Base-by-base conservation (phyloP, 2,797 vertebrate genomes). In the Dicrostonyx torquatus region DNA sequence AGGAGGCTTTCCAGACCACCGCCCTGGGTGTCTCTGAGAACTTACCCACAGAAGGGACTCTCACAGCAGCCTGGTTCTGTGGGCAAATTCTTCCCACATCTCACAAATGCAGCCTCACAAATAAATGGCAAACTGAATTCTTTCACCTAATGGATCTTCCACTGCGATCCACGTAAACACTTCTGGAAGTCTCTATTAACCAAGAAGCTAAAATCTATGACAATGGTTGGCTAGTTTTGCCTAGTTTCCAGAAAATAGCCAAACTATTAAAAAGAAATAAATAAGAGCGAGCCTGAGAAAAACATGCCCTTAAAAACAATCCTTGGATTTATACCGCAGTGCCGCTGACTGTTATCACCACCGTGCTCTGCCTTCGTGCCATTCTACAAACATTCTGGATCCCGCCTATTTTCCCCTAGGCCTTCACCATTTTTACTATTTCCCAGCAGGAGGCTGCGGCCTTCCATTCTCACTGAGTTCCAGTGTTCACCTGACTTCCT, bases 11-110 rank as follows among this genome's bases (percentile, higher is more conserved):
- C 17, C 14, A 66, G 50, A 20, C 3, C 11, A n/a, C 26, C 24
- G 5, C 13, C 31, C 8, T 31, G 53, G 15, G 53, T 2, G 1
- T 60, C 24, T 50, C 73, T 26, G 43, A 66, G 6, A 14, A 26
- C 4, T 40, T 40, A 48, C 45, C 70, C 2, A 5, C 0, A 14
- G 0, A 13, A 12, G 31, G 66, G 3, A 14, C 5, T 17, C n/a
- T 91, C 55, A n/a, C 26, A 78, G 22, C 4, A 18, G 31, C 1
- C 1, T 13, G 45, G 29, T 15, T 34, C 64, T 50, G 14, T 31
- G 66, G 37, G 5, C 40, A 82, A 48, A 68, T 26, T 83, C n/a
- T 79, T 31, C 26, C 72, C 34, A 37, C 43, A 60, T 24, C 58
- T 18, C 31, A 73, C 8, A 64, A 62, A 66, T 9, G 68, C 3